These are phyloP conservation scores for Trichogramma evanescens DNA, from an alignment of 2,888 invertebrate genomes.

Conservation along the genomic window DNA sequence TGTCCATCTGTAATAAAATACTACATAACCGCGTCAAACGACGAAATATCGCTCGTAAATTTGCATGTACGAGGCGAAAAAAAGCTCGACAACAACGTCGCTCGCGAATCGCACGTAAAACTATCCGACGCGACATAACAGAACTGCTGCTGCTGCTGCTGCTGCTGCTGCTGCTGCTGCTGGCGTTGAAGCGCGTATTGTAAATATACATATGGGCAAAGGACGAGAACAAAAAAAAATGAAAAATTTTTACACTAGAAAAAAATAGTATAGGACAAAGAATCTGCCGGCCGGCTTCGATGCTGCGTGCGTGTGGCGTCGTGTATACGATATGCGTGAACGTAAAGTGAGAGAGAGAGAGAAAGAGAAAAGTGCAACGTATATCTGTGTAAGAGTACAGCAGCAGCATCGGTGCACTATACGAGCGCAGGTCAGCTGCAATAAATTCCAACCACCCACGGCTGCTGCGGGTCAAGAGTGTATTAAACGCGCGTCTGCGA, in stretches of 20 bases:
- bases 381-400: not conserved
- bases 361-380: conserved; percentile 3
- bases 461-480: no score
- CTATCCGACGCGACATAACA: not conserved
- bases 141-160: not conserved
- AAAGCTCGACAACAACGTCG: not conserved
- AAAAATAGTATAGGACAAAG: conserved; percentile 6
- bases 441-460: conserved; percentile 15
- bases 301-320: not conserved
- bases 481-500: no score
- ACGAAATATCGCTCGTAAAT: not conserved
- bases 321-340: not conserved
- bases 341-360: not conserved
- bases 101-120: not conserved
- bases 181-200: no score
- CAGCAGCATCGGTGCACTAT: no score
- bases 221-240: not conserved
- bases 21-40: no score
- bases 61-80: not conserved
- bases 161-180: no score
- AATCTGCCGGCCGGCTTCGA: no score
- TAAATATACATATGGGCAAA: not conserved
- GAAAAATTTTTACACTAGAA: not conserved
- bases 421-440: conserved; percentile 4
- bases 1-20: no score